These are phyloP conservation scores for Sminthurinus aureus DNA, from an alignment of 2,888 invertebrate genomes.

Conservation along the genomic window DNA sequence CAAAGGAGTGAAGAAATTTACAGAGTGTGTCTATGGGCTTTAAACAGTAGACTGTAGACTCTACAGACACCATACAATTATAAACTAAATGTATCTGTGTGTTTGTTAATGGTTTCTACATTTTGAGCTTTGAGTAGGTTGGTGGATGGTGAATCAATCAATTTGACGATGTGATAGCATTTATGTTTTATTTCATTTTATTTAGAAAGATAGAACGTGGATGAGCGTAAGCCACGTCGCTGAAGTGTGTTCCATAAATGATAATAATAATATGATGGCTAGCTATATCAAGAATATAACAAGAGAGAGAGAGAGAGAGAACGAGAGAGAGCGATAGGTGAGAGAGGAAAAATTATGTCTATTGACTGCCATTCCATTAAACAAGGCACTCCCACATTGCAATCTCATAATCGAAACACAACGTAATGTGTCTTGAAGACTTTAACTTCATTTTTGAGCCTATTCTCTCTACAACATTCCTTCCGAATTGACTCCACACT, in stretches of 20 bases:
- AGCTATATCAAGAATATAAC: background rate
- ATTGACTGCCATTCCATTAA: conserved; percentile 41
- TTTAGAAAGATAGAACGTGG: no score
- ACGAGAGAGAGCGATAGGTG: conserved; percentile 5
- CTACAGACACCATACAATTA: background rate
- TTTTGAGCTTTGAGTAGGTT: background rate
- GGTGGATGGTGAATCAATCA: conserved; percentile 33
- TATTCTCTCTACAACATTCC: conserved; percentile 47
- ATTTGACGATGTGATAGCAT: conserved; percentile 12
- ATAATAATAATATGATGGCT: conserved; percentile 31
- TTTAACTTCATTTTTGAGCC: conserved; percentile 47
- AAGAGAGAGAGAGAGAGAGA: background rate
- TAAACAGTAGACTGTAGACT: background rate
- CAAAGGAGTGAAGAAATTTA: conserved; percentile 7
- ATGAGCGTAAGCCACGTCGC: conserved; percentile 4
- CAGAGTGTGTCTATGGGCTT: background rate
- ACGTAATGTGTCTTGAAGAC: conserved; percentile 37
- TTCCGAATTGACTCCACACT: conserved; percentile 51
- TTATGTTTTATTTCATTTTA: background rate
- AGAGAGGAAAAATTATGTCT: conserved; percentile 18
- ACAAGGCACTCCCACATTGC: conserved; percentile 45
- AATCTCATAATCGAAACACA: conserved; percentile 39
- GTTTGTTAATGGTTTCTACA: no score
- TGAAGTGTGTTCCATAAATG: conserved; percentile 18
- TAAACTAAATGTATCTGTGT: no score